Evolutionary conservation across 2,113 vertebrate genomes (phyloP).

Genomic region (Leucoraja erinaceus): DNA sequence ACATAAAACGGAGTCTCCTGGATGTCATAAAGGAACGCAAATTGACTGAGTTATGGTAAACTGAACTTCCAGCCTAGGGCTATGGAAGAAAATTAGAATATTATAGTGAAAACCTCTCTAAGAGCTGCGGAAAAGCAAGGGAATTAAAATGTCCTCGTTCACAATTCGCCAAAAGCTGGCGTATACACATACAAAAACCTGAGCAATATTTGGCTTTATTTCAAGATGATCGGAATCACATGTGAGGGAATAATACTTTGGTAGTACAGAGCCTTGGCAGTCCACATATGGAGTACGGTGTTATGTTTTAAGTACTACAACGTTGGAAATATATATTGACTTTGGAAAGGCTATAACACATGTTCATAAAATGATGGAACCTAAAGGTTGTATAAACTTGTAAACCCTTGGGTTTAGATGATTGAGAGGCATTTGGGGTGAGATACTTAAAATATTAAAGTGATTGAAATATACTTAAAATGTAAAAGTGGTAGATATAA

Average conservation of each 20-base stretch:
- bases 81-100: not conserved
- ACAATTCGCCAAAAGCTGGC: not conserved
- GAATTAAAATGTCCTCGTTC: not conserved
- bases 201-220: not conserved
- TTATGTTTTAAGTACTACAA: not conserved
- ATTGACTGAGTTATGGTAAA: not conserved
- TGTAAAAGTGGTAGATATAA: not conserved
- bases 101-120: not conserved
- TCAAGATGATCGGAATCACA: not conserved
- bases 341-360: not conserved
- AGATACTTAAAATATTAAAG: not conserved
- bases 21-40: not conserved
- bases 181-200: not conserved
- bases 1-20: not conserved
- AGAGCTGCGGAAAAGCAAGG: not conserved
- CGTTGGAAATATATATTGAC: not conserved
- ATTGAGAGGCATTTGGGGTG: not conserved
- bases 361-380: not conserved
- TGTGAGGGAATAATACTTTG: not conserved
- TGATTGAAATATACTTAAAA: not conserved
- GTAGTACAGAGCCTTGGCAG: not conserved
- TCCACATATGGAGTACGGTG: not conserved
- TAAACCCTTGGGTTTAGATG: not conserved
- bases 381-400: not conserved
- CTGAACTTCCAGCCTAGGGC: not conserved